These are phyloP conservation scores for Bombus consobrinus DNA, from an alignment of 1,140 invertebrate genomes.

Conservation along the genomic window DNA sequence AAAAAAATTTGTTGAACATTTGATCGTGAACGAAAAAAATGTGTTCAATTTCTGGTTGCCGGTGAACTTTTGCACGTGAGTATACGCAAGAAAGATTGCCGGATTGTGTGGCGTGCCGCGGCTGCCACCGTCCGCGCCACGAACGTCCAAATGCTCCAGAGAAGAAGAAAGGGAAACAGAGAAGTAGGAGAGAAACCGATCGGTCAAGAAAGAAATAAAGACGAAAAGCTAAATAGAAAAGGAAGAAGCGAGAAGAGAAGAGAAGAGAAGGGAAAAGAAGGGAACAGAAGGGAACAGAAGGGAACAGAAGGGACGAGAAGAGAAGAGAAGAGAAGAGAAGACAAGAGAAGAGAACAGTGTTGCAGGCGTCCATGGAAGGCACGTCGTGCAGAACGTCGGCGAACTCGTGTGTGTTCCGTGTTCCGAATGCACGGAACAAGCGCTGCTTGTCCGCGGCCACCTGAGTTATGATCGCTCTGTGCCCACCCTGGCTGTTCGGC, in stretches of 20 bases:
- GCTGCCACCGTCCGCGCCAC: constrained; percentile 69
- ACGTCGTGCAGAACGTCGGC: constrained; percentile 68
- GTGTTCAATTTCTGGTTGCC: background rate
- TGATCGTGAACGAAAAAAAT: background rate
- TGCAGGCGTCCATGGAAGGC: constrained; percentile 51
- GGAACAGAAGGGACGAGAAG: background rate
- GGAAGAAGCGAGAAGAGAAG: background rate
- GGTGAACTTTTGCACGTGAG: constrained; percentile 57
- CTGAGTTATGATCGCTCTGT: constrained; percentile 79
- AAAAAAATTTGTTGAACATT: no score
- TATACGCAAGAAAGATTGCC: constrained; percentile 62
- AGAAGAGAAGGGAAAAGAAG: background rate
- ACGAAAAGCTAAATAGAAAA: constrained; percentile 15
- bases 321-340: background rate
- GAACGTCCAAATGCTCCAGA: constrained; percentile 58
- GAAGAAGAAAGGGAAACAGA: constrained; percentile 28
- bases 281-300: background rate
- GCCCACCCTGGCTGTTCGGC: constrained; percentile 74
- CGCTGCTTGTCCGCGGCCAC: constrained; percentile 76
- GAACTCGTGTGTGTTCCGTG: constrained; percentile 75
- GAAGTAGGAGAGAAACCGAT: constrained; percentile 17
- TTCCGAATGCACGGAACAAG: constrained; percentile 79
- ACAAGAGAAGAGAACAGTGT: constrained; percentile 38
- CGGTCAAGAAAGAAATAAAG: constrained; percentile 33
- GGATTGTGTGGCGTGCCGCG: constrained; percentile 69